Evolutionary conservation across 2,113 vertebrate genomes (phyloP).

Genomic region (Junco hyemalis): DNA sequence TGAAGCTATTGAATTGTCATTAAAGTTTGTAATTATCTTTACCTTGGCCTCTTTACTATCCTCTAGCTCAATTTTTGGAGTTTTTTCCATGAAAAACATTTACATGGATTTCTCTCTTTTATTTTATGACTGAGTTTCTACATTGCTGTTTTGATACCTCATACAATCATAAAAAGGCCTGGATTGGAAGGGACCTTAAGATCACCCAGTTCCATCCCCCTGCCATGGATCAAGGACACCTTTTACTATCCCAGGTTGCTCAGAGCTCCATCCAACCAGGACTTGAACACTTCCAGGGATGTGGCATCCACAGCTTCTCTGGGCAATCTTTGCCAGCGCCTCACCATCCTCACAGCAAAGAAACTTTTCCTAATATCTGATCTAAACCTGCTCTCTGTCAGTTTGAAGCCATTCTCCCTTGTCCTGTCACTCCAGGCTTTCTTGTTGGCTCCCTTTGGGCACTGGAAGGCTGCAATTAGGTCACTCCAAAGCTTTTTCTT

Average conservation of each 20-base stretch:
- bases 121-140: neutral
- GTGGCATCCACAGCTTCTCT: fast-evolving
- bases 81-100: neutral
- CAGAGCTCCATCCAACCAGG: neutral
- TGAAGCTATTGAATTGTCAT: neutral
- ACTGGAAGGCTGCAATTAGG: fast-evolving
- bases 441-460: fast-evolving
- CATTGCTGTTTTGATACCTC: fast-evolving
- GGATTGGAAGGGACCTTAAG: neutral
- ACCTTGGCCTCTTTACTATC: neutral
- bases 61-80: fast-evolving
- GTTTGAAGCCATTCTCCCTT: neutral
- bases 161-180: neutral
- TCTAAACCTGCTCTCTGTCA: fast-evolving
- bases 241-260: fast-evolving
- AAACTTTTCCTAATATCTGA: neutral
- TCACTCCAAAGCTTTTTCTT: fast-evolving
- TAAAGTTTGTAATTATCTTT: neutral
- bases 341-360: fast-evolving
- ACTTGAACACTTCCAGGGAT: neutral
- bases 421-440: neutral
- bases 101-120: neutral
- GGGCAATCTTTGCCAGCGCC: fast-evolving
- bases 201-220: fast-evolving
- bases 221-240: neutral